Evolutionary conservation across 2,113 vertebrate species (phyloP).

Genomic region (Passer domesticus): DNA sequence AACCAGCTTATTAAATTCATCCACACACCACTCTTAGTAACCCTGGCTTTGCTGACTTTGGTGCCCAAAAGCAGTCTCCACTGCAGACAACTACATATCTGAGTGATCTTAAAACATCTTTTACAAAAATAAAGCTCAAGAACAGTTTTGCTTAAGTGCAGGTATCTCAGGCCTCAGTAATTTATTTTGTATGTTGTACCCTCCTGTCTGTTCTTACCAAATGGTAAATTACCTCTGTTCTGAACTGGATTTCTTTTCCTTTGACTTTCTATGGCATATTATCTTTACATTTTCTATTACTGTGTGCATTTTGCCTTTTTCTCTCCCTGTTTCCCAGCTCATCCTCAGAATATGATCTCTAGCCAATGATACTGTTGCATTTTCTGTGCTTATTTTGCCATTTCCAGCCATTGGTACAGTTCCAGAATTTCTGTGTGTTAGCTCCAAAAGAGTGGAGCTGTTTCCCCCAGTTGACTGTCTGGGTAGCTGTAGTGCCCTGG

Average conservation of each 20-base stretch:
- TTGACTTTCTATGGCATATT: background rate
- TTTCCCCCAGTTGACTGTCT: background rate
- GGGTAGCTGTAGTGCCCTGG: background rate
- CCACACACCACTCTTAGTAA: background rate
- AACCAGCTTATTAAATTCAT: background rate
- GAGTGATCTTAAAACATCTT: background rate
- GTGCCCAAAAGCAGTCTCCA: background rate
- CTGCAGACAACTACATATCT: background rate
- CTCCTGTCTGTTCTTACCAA: background rate
- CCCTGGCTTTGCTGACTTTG: background rate
- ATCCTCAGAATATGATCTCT: background rate
- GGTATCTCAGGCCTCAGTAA: background rate
- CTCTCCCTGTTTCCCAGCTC: background rate
- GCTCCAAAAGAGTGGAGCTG: background rate
- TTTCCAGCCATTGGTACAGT: background rate
- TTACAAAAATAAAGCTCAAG: background rate
- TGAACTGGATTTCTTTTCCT: background rate
- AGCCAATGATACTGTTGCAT: background rate
- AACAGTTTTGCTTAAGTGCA: background rate
- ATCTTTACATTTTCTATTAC: background rate
- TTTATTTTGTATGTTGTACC: background rate
- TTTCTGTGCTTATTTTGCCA: constrained; percentile 8
- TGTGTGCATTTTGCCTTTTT: background rate
- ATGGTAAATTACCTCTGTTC: background rate
- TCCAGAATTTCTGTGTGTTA: background rate